A percentile compares a stretch with the other conserved stretches of the same genome.
phyloP scores from a whole-genome alignment of 2,797 vertebrate species.

The Myiothlypis coronata region DNA sequence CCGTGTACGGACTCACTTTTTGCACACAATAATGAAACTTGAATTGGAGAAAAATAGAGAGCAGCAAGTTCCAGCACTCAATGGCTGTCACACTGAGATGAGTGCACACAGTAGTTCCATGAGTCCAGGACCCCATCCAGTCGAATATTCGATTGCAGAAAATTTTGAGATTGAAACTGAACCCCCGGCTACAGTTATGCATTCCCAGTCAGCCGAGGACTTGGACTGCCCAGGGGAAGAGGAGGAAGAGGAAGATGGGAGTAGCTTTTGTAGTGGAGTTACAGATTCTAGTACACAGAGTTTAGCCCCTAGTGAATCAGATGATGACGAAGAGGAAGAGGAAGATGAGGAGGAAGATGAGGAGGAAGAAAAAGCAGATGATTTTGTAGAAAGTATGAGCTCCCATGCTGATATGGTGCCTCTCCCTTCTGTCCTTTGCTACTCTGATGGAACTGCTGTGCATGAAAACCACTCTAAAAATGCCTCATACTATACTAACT shows the following conservation, averaged over 20 bases:
- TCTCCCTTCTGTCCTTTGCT: conserved; percentile 88
- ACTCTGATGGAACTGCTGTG: conserved; percentile 80
- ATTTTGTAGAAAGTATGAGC: conserved; percentile 78
- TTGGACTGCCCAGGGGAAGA: conserved; percentile 88
- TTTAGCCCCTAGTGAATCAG: conserved; percentile 92
- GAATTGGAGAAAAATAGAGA: conserved; percentile 96
- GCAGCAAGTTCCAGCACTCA: conserved; percentile 83
- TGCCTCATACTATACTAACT: conserved; percentile 85
- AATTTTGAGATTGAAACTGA: conserved; percentile 80
- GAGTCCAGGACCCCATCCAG: conserved; percentile 80
- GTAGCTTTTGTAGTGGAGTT: conserved; percentile 92
- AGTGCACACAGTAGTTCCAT: conserved; percentile 80
- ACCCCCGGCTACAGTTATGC: conserved; percentile 84
- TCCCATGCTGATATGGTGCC: conserved; percentile 80
- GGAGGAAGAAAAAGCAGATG: conserved; percentile 83
- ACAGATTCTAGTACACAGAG: conserved; percentile 98
- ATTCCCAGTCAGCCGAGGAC: conserved; percentile 85
- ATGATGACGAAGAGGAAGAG: conserved; percentile 90
- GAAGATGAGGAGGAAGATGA: conserved; percentile 86
- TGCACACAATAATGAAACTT: conserved; percentile 99
- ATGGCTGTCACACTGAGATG: conserved; percentile 82
- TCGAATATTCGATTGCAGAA: conserved; percentile 88
- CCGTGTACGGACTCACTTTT: conserved; percentile 97
- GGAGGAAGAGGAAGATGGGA: conserved; percentile 89
- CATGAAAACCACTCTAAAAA: conserved; percentile 87